These are phyloP conservation scores for Chelonia mydas DNA, from an alignment of 2,797 vertebrate species.

Conservation along the genomic window DNA sequence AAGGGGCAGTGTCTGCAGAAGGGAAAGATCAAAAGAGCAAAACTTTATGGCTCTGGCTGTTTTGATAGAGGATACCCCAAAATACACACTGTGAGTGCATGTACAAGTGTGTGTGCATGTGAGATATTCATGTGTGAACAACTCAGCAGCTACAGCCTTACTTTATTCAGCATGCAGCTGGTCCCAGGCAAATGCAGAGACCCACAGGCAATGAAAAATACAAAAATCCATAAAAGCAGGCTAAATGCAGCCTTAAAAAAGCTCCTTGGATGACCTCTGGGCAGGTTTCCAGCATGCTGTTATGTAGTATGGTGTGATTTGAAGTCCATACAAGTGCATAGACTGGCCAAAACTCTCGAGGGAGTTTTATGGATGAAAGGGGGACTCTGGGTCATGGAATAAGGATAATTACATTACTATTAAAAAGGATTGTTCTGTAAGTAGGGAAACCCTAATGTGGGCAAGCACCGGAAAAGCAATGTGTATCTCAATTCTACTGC, in stretches of 20 bases:
- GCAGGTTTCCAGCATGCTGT: not conserved
- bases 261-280: not conserved
- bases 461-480: not conserved
- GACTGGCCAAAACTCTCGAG: not conserved
- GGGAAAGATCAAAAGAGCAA: not conserved
- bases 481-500: not conserved
- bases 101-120: not conserved
- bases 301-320: not conserved
- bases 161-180: not conserved
- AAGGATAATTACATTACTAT: not conserved
- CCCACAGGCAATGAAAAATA: not conserved
- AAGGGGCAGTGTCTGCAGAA: not conserved
- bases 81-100: not conserved
- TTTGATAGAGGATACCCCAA: not conserved
- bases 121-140: not conserved
- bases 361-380: not conserved
- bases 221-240: not conserved
- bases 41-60: not conserved
- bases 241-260: not conserved
- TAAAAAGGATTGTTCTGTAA: not conserved
- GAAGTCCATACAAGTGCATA: fast-evolving
- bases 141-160: not conserved
- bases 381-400: not conserved
- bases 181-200: not conserved
- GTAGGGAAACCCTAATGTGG: not conserved